phyloP scores from a whole-genome alignment of 2,797 vertebrate species.

The Coranthus polyacanthus region DNA sequence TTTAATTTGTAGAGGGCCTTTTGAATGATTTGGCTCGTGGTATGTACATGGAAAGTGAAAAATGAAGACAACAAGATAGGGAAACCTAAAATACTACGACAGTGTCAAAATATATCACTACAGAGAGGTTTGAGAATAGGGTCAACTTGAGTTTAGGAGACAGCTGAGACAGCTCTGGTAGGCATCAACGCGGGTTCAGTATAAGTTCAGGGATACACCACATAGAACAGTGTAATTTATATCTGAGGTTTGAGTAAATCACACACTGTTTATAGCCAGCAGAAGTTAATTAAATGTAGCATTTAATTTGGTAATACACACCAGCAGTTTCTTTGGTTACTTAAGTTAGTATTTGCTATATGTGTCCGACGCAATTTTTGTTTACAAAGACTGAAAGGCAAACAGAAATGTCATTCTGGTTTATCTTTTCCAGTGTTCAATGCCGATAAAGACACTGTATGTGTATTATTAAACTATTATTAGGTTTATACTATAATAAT shows the following conservation, averaged over 20 bases:
- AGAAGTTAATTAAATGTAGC: neutral
- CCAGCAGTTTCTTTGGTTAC: too few species aligned
- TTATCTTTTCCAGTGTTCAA: too few species aligned
- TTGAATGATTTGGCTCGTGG: neutral
- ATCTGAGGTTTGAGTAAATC: neutral
- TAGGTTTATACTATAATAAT: too few species aligned
- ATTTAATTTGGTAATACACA: conserved; percentile 4
- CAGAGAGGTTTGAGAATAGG: neutral
- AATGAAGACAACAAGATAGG: too few species aligned
- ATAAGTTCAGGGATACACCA: conserved; percentile 10
- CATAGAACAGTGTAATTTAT: neutral
- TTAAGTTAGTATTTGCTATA: too few species aligned
- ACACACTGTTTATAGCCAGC: neutral
- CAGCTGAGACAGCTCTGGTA: neutral
- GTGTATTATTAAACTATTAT: too few species aligned
- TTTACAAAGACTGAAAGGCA: too few species aligned
- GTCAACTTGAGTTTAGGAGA: neutral
- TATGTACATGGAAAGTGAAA: too few species aligned
- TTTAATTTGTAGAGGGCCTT: neutral
- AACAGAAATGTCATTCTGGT: too few species aligned
- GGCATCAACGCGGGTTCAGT: conserved; percentile 1
- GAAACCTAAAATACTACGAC: neutral
- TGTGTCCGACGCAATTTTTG: neutral
- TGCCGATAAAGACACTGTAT: too few species aligned
- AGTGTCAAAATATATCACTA: neutral